Evolutionary conservation across 2,888 invertebrate species (phyloP).

Genomic region (Amaurobius ferox): DNA sequence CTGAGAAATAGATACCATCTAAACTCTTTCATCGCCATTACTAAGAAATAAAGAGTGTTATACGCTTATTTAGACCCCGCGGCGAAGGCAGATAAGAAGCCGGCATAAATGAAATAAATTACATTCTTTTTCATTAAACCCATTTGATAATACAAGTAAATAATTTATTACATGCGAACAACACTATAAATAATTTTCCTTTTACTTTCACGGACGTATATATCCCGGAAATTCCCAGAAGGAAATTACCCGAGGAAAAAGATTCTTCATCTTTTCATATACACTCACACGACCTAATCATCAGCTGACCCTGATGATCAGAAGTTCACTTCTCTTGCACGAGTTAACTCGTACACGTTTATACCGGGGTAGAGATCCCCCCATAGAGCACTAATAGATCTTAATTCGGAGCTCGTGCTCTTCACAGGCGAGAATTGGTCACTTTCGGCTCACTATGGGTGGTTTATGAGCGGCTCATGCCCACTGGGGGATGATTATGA

Average conservation of each 20-base stretch:
- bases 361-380: neutral
- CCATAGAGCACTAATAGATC: conserved; percentile 12
- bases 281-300: conserved; percentile 1
- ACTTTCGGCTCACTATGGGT: neutral
- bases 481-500: neutral
- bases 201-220: too few relatives aligned
- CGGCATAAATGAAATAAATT: too few relatives aligned
- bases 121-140: too few relatives aligned
- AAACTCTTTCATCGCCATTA: too few relatives aligned
- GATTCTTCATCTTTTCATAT: neutral
- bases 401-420: conserved; percentile 9
- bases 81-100: too few relatives aligned
- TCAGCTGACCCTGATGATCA: neutral
- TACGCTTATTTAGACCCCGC: too few relatives aligned
- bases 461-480: neutral
- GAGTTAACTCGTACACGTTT: neutral
- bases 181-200: too few relatives aligned
- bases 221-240: conserved; percentile 1
- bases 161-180: too few relatives aligned
- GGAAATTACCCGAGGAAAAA: neutral
- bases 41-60: too few relatives aligned
- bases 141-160: too few relatives aligned
- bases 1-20: too few relatives aligned
- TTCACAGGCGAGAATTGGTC: neutral
- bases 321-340: neutral